phyloP scores from a whole-genome alignment of 1,140 invertebrate genomes.

The Drosophila asahinai region DNA sequence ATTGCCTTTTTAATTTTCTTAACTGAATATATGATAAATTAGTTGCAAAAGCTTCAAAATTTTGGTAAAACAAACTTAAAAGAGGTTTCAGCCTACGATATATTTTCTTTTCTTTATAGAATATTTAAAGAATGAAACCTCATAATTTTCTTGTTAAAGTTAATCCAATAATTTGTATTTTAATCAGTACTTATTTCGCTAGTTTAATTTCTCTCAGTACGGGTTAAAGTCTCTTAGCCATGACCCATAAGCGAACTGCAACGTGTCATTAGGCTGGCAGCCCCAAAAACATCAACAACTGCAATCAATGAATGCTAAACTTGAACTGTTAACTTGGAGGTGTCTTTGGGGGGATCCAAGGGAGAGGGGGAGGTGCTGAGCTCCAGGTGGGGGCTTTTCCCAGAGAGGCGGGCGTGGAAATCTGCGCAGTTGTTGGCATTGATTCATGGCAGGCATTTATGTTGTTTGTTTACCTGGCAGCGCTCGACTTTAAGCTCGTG shows the following conservation, averaged over 20 bases:
- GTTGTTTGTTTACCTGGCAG: slow-evolving; percentile 68
- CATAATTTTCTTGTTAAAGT: neutral
- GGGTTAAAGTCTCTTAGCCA: neutral
- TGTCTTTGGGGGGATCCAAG: neutral
- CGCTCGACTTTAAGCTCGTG: slow-evolving; percentile 76
- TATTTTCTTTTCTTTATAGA: neutral
- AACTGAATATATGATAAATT: too few species aligned
- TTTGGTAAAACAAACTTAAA: too few species aligned
- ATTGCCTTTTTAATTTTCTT: too few species aligned
- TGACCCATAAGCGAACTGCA: slow-evolving; percentile 41
- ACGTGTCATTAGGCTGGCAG: slow-evolving; percentile 42
- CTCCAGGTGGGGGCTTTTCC: neutral
- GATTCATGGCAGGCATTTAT: slow-evolving; percentile 47
- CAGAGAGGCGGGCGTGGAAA: slow-evolving; percentile 26
- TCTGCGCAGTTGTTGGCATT: slow-evolving; percentile 53
- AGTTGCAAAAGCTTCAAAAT: too few species aligned
- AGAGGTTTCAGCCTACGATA: neutral
- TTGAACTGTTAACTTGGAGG: slow-evolving; percentile 35
- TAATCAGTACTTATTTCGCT: neutral
- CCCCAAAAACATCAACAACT: slow-evolving; percentile 20
- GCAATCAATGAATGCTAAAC: slow-evolving; percentile 52
- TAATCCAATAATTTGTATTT: neutral
- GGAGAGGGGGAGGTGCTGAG: neutral
- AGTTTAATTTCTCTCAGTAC: neutral
- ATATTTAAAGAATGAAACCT: neutral